Percentiles rank a stretch among this genome's conserved stretches.
Conservation (phyloP, 2,797 vertebrate species). For the Limnodromus scolopaceus region DNA sequence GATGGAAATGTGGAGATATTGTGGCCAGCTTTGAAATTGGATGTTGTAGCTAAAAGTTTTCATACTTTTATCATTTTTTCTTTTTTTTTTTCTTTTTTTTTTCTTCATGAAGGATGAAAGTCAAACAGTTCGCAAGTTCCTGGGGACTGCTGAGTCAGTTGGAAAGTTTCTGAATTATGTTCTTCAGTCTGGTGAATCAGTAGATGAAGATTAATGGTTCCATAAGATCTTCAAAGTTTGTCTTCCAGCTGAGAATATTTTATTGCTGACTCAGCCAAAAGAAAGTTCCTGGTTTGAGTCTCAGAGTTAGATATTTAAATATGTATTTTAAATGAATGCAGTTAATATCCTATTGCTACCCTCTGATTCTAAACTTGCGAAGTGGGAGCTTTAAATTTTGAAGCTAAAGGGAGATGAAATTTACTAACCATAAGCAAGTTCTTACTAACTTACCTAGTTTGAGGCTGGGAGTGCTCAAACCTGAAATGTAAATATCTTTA, state of each 20-base stretch:
- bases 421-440: background rate
- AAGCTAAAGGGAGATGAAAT: background rate
- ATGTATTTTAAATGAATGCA: background rate
- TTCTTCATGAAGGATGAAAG: background rate
- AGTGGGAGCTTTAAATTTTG: background rate
- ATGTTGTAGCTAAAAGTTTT: background rate
- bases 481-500: background rate
- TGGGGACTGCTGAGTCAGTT: background rate
- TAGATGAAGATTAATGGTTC: conserved; percentile 4
- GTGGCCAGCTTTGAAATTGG: background rate
- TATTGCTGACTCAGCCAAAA: conserved; percentile 27
- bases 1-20: background rate
- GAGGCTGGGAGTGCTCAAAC: background rate
- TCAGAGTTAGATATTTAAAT: background rate
- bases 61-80: background rate
- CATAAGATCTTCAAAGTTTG: background rate
- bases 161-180: conserved; percentile 18
- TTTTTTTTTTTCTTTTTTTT: no score
- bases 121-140: background rate
- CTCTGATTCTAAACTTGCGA: background rate
- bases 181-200: background rate
- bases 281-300: background rate
- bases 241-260: background rate
- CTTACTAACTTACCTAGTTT: background rate
- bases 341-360: background rate